phyloP scores from a whole-genome alignment of 2,888 invertebrate genomes.

The Lissonota sp. region DNA sequence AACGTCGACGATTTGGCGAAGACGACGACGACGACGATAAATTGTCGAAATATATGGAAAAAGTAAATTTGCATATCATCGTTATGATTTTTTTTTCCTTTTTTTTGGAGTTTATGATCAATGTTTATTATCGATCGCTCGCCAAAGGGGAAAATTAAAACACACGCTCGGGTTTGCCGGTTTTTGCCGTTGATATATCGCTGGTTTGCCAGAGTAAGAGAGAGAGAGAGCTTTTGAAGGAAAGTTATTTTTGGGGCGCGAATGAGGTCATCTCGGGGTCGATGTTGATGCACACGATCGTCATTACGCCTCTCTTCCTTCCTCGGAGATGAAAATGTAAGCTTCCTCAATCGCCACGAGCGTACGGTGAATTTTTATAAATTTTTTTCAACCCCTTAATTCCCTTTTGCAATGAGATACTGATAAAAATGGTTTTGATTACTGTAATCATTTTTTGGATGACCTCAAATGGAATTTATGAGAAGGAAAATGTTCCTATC shows the following conservation, averaged over 20 bases:
- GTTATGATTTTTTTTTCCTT: background rate
- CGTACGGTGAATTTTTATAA: too few relatives aligned
- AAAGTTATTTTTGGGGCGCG: slow-evolving; percentile 77
- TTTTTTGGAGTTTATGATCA: slow-evolving; percentile 15
- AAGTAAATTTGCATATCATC: background rate
- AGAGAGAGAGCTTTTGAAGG: slow-evolving; percentile 63
- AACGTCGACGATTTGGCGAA: slow-evolving; percentile 16
- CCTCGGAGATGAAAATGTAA: slow-evolving; percentile 9
- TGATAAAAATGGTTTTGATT: too few relatives aligned
- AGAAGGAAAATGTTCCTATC: too few relatives aligned
- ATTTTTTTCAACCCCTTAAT: too few relatives aligned
- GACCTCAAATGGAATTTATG: too few relatives aligned
- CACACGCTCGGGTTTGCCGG: slow-evolving; percentile 19
- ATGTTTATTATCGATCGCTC: slow-evolving; percentile 40
- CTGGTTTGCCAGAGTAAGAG: background rate
- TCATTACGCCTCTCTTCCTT: slow-evolving; percentile 45
- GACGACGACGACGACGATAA: background rate
- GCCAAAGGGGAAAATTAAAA: slow-evolving; percentile 19
- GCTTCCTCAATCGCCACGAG: too few relatives aligned
- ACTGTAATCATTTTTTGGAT: too few relatives aligned
- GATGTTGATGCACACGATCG: slow-evolving; percentile 43
- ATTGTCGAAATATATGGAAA: background rate
- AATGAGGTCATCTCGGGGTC: slow-evolving; percentile 76
- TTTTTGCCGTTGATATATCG: too few relatives aligned
- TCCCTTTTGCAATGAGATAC: too few relatives aligned